Evolutionary conservation across 1,140 invertebrate genomes (phyloP), one percentile per base, ranked within the genome.

Genomic region (Micrasema longulum): DNA sequence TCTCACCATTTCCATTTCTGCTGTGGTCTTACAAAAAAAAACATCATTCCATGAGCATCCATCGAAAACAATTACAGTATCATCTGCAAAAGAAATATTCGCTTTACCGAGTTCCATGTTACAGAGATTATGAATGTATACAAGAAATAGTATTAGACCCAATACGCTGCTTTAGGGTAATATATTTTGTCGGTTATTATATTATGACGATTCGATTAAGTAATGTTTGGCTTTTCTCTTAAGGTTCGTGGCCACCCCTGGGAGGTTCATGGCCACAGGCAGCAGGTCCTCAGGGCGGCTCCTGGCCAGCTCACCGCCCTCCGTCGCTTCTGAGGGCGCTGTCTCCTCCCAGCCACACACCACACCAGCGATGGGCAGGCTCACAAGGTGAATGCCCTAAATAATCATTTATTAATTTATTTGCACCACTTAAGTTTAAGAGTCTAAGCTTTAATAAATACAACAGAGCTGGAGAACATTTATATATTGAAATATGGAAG

Each of bases 281-380:
- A 82, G 81, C 79, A 1, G 72, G 3, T 6, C 36, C 36, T 2
- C 36, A 63, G 14, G 83, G 10, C 79, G 84, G 82, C 79, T 10
- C 74, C 80, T 36, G 77, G 84, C 6, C 79, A 79, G 11, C 73
- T 72, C 18, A 78, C 73, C 18, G 81, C 78, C 72, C 78, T 77
- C 67, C 77, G 77, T 47, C 82, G 79, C 65, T 75, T 78, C 0
- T 74, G 80, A n/a, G 76, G 77, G 47, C 76, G 80, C 9, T 78
- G 80, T 22, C 83, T 78, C 26, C 73, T 73, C 12, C 76, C 81
- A 43, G 57, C 22, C 36, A 45, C 1, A 14, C 36, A 4, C 26
- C 41, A 36, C 14, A 50, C 31, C 18, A 45, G 3, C 26, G 63
- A n/a, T 67, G 65, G 65, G 48, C 7, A 0, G 47, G n/a, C 7